These are phyloP conservation scores for Octodon degus DNA, from an alignment of 2,113 vertebrate genomes.

Conservation along the genomic window DNA sequence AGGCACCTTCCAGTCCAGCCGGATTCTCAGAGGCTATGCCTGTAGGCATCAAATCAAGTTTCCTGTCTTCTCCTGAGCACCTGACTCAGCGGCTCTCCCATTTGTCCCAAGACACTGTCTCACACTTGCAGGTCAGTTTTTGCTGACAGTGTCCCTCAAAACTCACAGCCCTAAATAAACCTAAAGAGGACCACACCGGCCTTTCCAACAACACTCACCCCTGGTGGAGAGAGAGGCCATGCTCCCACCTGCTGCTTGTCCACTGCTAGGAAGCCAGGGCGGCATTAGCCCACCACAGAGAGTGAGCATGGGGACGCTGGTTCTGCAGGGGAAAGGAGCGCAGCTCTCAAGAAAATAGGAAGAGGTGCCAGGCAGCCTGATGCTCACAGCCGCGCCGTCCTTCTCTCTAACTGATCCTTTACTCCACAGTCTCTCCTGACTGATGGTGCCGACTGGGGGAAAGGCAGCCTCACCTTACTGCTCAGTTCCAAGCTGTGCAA, in stretches of 20 bases:
- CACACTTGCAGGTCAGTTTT: not conserved
- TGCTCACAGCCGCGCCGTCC: too few species aligned
- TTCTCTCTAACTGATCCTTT: not conserved
- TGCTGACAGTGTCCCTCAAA: not conserved
- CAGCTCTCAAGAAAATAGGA: not conserved
- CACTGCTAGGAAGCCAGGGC: not conserved
- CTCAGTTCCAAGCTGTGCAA: not conserved
- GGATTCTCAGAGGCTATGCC: not conserved
- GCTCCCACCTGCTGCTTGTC: not conserved
- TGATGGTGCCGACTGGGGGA: too few species aligned
- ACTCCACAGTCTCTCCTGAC: not conserved
- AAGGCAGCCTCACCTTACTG: not conserved
- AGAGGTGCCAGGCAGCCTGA: not conserved
- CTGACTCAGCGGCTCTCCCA: not conserved
- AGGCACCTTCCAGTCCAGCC: not conserved
- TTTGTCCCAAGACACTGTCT: not conserved
- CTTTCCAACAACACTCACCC: not conserved
- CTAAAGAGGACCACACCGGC: not conserved
- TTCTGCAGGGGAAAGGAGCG: not conserved
- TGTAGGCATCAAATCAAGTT: not conserved
- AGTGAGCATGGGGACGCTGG: not conserved
- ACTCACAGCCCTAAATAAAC: not conserved
- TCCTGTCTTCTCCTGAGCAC: not conserved
- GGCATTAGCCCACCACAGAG: not conserved
- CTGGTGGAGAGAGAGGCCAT: not conserved